Evolutionary conservation across 2,888 invertebrate species (phyloP).

Genomic region (Phania funesta): DNA sequence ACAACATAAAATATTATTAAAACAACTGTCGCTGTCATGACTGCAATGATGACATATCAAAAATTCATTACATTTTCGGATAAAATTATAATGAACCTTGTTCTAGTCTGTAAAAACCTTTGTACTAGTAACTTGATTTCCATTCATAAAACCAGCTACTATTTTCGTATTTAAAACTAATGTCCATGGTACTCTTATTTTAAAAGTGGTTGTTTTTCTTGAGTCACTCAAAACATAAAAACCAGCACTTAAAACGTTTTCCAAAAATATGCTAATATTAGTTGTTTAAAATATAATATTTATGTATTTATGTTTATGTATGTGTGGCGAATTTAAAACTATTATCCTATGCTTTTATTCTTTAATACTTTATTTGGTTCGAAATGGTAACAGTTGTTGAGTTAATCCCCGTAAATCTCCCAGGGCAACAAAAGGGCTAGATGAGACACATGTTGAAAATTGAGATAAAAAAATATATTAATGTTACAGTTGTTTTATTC

Average conservation of each 20-base stretch:
- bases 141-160: constrained; percentile 8
- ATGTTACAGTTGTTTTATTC: constrained; percentile 24
- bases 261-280: constrained; percentile 63
- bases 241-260: constrained; percentile 59
- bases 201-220: constrained; percentile 41
- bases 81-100: constrained; percentile 8
- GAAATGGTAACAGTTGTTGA: constrained; percentile 62
- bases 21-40: constrained; percentile 33
- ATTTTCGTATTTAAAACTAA: background rate
- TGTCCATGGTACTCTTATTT: too few species aligned
- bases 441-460: constrained; percentile 58
- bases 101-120: background rate
- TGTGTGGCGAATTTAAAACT: constrained; percentile 49
- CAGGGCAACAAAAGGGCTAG: constrained; percentile 22
- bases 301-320: background rate
- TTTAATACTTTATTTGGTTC: constrained; percentile 8
- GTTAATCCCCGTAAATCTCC: constrained; percentile 59
- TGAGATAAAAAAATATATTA: background rate
- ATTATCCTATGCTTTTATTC: too few species aligned
- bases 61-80: constrained; percentile 31
- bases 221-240: constrained; percentile 22
- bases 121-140: constrained; percentile 47
- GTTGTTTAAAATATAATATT: constrained; percentile 48
- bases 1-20: constrained; percentile 8
- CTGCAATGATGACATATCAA: constrained; percentile 28